phyloP scores from a whole-genome alignment of 2,797 vertebrate species.

The Anabacerthia variegaticeps region DNA sequence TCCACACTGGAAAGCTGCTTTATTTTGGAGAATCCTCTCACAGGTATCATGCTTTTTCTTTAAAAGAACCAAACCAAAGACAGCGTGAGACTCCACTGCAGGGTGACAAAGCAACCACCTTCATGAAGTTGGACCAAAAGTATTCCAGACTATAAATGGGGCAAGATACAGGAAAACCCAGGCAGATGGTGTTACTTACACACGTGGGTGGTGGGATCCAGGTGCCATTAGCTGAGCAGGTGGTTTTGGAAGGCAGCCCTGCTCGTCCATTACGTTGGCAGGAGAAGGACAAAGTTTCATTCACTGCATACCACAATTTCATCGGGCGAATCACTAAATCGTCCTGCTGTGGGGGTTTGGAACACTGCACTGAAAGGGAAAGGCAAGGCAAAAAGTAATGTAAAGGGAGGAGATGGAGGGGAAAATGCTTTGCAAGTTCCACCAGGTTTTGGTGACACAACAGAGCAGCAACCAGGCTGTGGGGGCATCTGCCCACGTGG shows the following conservation, averaged over 20 bases:
- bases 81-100: not conserved
- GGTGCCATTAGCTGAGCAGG: not conserved
- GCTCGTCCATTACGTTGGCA: accelerated
- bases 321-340: accelerated
- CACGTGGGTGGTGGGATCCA: not conserved
- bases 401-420: not conserved
- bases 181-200: not conserved
- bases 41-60: accelerated
- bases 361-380: not conserved
- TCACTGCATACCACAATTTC: accelerated
- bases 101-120: accelerated
- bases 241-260: accelerated
- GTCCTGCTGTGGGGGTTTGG: accelerated
- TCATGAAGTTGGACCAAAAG: accelerated
- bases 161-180: not conserved
- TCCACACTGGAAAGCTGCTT: not conserved
- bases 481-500: not conserved
- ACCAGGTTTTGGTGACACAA: accelerated
- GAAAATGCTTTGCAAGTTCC: accelerated
- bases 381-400: accelerated
- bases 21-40: not conserved
- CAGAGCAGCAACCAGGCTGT: not conserved
- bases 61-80: not conserved
- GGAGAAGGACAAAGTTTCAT: not conserved
- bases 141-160: not conserved